Evolutionary conservation across 2,888 invertebrate species (phyloP), one percentile per base, ranked within the genome.

Genomic region (Autographa pulchrina): DNA sequence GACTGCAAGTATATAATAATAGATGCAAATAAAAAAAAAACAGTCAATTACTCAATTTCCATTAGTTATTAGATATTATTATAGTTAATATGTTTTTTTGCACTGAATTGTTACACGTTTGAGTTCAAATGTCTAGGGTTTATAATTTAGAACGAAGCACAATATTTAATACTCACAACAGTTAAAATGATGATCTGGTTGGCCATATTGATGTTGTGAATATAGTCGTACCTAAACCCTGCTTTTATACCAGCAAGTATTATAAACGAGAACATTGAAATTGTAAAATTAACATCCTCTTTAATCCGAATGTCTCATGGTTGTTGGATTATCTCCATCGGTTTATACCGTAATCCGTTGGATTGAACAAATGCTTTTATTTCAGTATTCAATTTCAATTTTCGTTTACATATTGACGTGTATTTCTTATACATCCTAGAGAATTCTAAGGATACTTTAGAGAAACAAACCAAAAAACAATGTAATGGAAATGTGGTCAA

Each of bases 171-270:
- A 78, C 80, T 82, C 38, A 82, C 82, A 54, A 81, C 65, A 69
- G 70, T 35, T 16, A 65, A 63, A 62, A 83, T 71, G 68, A 81
- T 77, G 63, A 71, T 66, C 32, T 72, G 70, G 43, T 75, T 72
- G 68, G 68, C 72, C 83, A 83, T 82, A 60, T 68, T 74, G 38
- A 48, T 67, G 56, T 25, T 73, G 52, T 78, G 61, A 69, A 73
- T 80, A 61, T 72, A 69, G 6, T 16, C 6, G 8, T 41, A 13
- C 16, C 32, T 48, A n/a, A 65, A 54, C 64, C 61, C 41, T 41
- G 62, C 59, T 61, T 83, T 72, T 83, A 83, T 83, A 83, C 76
- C 73, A 60, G 20, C 52, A 67, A 48, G 48, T 65, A 72, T 82
- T 74, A 59, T 82, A 84, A 82, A 79, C 64, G 52, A 61, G 20